A percentile compares a stretch with the other conserved stretches of the same genome.
These are phyloP conservation scores for Lepus townsendii DNA, from an alignment of 2,797 vertebrate genomes.

Conservation along the genomic window DNA sequence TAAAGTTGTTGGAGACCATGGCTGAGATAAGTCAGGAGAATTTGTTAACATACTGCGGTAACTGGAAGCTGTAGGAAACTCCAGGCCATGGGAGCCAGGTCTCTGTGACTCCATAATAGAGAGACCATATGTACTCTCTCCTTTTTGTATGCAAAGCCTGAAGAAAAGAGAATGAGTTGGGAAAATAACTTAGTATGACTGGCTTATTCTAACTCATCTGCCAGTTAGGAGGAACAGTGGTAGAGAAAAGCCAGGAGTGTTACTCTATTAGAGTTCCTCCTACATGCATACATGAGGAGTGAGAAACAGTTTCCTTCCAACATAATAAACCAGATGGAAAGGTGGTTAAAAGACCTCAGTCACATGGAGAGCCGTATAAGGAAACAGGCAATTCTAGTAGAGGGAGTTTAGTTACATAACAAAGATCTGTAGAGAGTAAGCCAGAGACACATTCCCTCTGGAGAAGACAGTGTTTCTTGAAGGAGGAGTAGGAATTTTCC, in stretches of 20 bases:
- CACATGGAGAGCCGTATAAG: not conserved
- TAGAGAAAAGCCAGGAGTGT: not conserved
- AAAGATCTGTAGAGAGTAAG: not conserved
- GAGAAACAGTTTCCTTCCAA: not conserved
- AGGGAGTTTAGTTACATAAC: not conserved
- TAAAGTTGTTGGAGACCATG: conserved; percentile 35
- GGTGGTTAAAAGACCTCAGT: not conserved
- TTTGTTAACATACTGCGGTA: not conserved
- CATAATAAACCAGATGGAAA: not conserved
- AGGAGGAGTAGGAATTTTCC: conserved; percentile 1
- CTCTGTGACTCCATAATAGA: not conserved
- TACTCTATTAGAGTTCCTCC: not conserved
- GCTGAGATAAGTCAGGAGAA: not conserved
- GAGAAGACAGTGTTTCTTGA: not conserved
- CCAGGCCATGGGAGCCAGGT: not conserved
- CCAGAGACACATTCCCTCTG: not conserved
- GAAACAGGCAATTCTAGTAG: not conserved
- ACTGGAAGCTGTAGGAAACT: not conserved
- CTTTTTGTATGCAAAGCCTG: not conserved
- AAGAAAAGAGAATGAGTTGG: conserved; percentile 2
- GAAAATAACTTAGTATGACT: not conserved
- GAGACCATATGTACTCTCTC: not conserved
- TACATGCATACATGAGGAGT: not conserved
- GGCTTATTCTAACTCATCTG: not conserved
- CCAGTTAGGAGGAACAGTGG: not conserved